These are phyloP conservation scores for Perodicticus potto DNA, from an alignment of 2,797 vertebrate species.

Conservation along the genomic window DNA sequence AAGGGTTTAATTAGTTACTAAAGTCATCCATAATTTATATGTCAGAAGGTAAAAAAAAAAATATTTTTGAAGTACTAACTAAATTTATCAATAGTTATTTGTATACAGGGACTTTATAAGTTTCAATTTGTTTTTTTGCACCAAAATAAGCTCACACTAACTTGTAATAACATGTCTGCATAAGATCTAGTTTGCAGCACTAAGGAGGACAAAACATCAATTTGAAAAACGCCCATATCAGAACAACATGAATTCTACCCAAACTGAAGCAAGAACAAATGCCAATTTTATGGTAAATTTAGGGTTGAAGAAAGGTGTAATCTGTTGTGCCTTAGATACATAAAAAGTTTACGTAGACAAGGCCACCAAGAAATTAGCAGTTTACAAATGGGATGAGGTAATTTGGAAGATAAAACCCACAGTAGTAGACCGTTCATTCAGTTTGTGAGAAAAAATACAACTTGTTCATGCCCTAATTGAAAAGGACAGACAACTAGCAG, in stretches of 20 bases:
- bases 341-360: neutral
- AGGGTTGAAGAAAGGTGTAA: neutral
- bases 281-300: neutral
- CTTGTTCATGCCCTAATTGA: neutral
- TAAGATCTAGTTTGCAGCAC: neutral
- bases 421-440: neutral
- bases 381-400: neutral
- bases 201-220: neutral
- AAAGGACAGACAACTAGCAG: neutral
- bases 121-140: neutral
- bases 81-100: neutral
- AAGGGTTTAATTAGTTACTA: neutral
- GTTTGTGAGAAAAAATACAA: neutral
- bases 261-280: neutral
- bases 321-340: neutral
- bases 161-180: neutral
- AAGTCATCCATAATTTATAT: neutral
- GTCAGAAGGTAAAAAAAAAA: constrained; percentile 20
- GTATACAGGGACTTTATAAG: neutral
- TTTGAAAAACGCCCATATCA: neutral
- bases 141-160: neutral
- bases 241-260: neutral
- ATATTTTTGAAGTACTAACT: neutral
- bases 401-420: neutral
- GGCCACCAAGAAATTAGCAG: neutral